A percentile compares a stretch with the other conserved stretches of the same genome.
Conservation (phyloP, 2,888 invertebrate genomes). For the Anoncus sp. region DNA sequence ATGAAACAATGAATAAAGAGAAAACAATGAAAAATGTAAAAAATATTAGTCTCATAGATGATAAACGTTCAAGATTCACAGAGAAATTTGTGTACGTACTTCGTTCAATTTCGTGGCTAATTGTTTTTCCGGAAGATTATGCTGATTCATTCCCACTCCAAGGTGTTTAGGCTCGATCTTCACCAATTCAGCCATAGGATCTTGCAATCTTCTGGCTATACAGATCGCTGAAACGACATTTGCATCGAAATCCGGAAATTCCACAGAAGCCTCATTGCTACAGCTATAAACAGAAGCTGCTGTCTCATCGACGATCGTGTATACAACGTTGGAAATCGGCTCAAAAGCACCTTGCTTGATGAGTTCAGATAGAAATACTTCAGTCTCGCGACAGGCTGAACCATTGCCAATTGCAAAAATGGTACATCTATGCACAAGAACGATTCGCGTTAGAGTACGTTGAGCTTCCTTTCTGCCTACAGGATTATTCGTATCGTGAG, state of each 20-base stretch:
- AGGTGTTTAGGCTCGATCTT: constrained; percentile 97
- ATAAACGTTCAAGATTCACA: neutral
- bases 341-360: constrained; percentile 84
- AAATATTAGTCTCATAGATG: no score
- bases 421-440: constrained; percentile 87
- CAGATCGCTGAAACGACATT: constrained; percentile 90
- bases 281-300: constrained; percentile 97
- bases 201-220: constrained; percentile 94
- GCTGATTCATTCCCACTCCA: constrained; percentile 97
- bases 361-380: constrained; percentile 87
- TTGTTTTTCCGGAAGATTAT: constrained; percentile 92
- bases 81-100: constrained; percentile 74
- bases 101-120: constrained; percentile 90
- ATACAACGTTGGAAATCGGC: constrained; percentile 86
- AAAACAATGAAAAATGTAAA: no score
- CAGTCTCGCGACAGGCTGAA: constrained; percentile 95
- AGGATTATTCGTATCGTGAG: constrained; percentile 83
- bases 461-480: constrained; percentile 82
- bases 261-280: constrained; percentile 91
- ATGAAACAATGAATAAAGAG: no score
- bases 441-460: constrained; percentile 84
- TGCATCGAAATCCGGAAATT: constrained; percentile 93
- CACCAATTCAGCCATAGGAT: constrained; percentile 95
- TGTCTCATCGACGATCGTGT: constrained; percentile 94
- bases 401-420: constrained; percentile 96